Percentiles rank a stretch among this genome's conserved stretches.
phyloP scores from a whole-genome alignment of 2,888 invertebrate genomes.

The Brenthis hecate region DNA sequence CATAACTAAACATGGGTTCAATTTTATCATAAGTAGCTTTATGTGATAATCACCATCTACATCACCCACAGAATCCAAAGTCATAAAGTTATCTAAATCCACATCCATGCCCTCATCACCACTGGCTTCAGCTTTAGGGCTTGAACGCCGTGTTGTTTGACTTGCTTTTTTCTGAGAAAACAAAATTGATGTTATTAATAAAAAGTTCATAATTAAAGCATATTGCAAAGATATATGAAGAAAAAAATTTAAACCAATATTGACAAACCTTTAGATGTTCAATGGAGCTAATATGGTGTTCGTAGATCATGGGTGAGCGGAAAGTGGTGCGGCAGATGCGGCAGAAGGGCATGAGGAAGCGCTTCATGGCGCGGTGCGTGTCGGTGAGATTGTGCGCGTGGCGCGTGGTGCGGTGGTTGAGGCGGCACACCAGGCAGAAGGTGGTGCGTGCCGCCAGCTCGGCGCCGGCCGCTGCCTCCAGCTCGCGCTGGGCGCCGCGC shows the following conservation, averaged over 20 bases:
- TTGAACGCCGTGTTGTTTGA: conserved; percentile 62
- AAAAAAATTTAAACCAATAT: neutral
- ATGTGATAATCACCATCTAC: conserved; percentile 84
- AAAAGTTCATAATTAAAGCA: no score
- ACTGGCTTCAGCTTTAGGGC: conserved; percentile 83
- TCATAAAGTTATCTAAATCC: conserved; percentile 92
- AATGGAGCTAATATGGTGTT: conserved; percentile 91
- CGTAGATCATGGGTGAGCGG: conserved; percentile 92
- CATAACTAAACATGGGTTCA: no score
- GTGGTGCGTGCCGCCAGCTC: conserved; percentile 84
- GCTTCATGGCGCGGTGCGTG: conserved; percentile 91
- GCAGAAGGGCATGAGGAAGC: conserved; percentile 92
- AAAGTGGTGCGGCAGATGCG: conserved; percentile 89
- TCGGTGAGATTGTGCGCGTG: conserved; percentile 90
- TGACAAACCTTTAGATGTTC: conserved; percentile 88
- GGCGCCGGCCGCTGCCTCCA: conserved; percentile 87
- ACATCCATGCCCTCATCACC: conserved; percentile 88
- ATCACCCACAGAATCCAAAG: conserved; percentile 94
- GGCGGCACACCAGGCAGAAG: conserved; percentile 88
- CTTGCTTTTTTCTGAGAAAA: conserved; percentile 62
- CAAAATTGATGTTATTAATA: neutral
- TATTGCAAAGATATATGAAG: neutral
- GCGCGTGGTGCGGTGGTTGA: conserved; percentile 89
- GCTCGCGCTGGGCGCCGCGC: conserved; percentile 89
- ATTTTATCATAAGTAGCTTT: neutral